Evolutionary conservation across 1,140 invertebrate genomes (phyloP).

Genomic region (Heliconius melpomene): DNA sequence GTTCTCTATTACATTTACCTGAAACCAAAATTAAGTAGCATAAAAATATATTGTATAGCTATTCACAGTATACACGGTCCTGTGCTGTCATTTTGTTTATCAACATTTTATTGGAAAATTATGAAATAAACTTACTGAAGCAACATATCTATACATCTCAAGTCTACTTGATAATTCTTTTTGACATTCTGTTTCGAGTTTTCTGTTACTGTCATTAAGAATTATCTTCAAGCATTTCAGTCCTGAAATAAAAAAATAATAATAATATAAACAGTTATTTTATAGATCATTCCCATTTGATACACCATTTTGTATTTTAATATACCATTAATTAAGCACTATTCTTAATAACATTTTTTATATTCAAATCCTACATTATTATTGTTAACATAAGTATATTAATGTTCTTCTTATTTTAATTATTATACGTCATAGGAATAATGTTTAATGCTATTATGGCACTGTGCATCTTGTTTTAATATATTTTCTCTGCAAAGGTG

Average conservation of each 20-base stretch:
- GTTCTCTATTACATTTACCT: constrained; percentile 81
- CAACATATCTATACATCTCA: constrained; percentile 94
- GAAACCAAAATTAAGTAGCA: constrained; percentile 50
- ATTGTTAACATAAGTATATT: too few species aligned
- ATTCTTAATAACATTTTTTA: too few species aligned
- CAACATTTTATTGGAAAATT: neutral
- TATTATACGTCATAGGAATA: too few species aligned
- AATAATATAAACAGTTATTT: too few species aligned
- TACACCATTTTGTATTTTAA: neutral
- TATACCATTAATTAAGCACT: neutral
- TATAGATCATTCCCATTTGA: neutral
- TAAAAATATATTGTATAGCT: neutral
- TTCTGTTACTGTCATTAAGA: constrained; percentile 84
- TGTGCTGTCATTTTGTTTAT: too few species aligned
- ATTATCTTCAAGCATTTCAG: constrained; percentile 90
- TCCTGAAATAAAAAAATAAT: constrained; percentile 82
- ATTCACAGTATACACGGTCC: neutral
- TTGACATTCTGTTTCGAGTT: constrained; percentile 88
- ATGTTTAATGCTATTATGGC: too few species aligned
- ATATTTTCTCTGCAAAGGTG: too few species aligned
- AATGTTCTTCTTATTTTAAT: too few species aligned
- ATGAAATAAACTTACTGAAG: constrained; percentile 83
- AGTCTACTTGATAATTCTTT: constrained; percentile 89
- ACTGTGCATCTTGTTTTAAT: too few species aligned
- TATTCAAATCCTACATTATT: too few species aligned